Evolutionary conservation across 2,888 invertebrate genomes (phyloP).

Genomic region (Xylota segnis): DNA sequence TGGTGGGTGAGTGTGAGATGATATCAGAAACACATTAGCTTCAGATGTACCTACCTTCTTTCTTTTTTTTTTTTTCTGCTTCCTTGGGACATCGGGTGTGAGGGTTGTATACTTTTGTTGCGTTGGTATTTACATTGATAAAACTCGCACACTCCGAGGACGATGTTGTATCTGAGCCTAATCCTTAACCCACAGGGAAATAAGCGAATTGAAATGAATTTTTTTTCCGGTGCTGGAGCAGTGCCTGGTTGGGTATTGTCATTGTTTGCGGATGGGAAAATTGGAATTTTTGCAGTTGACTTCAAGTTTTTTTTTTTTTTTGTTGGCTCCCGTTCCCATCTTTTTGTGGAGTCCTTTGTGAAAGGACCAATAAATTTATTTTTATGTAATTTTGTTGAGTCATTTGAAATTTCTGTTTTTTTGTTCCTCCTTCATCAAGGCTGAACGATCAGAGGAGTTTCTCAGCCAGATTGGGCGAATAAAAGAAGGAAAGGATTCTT

Average conservation of each 20-base stretch:
- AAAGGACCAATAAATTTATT: conserved; percentile 36
- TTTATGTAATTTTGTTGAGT: conserved; percentile 32
- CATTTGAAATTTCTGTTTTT: conserved; percentile 3
- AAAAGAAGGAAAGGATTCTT: neutral
- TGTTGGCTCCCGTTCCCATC: neutral
- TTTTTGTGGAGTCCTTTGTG: neutral
- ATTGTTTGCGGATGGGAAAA: conserved; percentile 46
- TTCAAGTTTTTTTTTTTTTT: conserved; percentile 4
- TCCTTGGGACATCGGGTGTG: neutral
- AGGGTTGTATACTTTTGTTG: conserved; percentile 37
- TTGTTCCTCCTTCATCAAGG: neutral
- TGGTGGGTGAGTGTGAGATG: conserved; percentile 36
- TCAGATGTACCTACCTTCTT: conserved; percentile 24
- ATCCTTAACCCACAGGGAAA: conserved; percentile 61
- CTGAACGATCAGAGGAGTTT: neutral
- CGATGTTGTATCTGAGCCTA: conserved; percentile 36
- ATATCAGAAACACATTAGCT: conserved; percentile 72
- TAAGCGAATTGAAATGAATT: conserved; percentile 53
- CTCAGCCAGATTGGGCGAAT: neutral
- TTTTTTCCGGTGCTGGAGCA: neutral
- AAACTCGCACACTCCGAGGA: conserved; percentile 44
- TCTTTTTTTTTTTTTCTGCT: neutral
- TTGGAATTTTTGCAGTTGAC: conserved; percentile 34
- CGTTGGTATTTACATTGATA: conserved; percentile 57
- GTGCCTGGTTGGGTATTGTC: conserved; percentile 30